Evolutionary conservation across 2,888 invertebrate species (phyloP), one percentile per base, ranked within the genome.

Genomic region (Matsumyia berberina): DNA sequence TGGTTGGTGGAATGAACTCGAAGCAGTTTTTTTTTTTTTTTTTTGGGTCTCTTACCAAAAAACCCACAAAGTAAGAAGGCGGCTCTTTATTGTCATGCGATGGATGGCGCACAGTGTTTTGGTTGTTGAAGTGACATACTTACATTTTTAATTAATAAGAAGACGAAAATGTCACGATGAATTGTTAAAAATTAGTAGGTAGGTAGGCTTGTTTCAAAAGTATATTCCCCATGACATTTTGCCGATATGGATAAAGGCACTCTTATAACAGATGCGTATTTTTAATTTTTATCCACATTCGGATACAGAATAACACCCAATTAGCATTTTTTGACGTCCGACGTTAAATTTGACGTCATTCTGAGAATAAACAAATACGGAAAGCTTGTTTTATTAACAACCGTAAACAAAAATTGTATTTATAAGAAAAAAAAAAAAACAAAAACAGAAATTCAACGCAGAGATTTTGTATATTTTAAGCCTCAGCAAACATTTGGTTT

Each of bases 141-240:
- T 80, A 55, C 67, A 74, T 74, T 62, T 80, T 81, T 76, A 81
- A 76, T 69, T 76, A 76, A 49, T 12, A 69, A 62, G 58, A 57
- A 24, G 8, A 24, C 57, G 46, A 51, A 42, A 53, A 5, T 35
- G 46, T 35, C 37, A 24, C 15, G 8, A 12, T 60, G 58, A 5
- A 24, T 66, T 37, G 53, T 46, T 44, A 24, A 46, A 9, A 29
- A 29, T 8, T 6, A 60, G 42, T 44, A 46, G 33, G 53, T 8
- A 2, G 44, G 42, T 44, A 46, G 33, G 53, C 53, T 12, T 33
- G 31, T 49, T 19, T 49, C 5, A 24, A 49, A 49, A 11, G 29
- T 24, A 15, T 24, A 24, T n/a, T n/a, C n/a, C n/a, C 24, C 31
- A 60, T 44, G 42, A 39, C 24, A n/a, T 15, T 29, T 8, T 33